Base-by-base conservation (phyloP, 30 jellyfish, hydroid and myxozoan genomes). In the Rhopilema esculentum region DNA sequence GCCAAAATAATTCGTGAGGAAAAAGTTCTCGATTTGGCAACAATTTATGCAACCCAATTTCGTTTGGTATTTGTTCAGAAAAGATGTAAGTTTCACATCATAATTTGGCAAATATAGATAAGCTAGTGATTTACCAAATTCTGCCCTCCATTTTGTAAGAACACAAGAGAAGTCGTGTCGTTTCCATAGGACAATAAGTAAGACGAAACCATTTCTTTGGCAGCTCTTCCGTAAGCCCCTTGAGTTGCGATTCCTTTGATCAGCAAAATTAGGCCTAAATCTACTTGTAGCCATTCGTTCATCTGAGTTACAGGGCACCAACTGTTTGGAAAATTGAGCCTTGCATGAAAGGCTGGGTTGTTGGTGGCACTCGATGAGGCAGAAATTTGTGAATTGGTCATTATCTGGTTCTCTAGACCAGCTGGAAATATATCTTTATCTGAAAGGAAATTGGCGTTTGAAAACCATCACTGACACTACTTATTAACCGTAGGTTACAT, bases 211-310 rank as follows among this genome's bases (percentile, higher is more conserved):
- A 80, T 80, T 4, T 66, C 82, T 27, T 62, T 66, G 12, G 90
- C 49, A 63, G 21, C 22, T 25, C 82, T 32, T 40, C 90, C 90
- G 68, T 64, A 80, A 68, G 57, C 57, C 27, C 92, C 92, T 69
- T 83, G 85, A 0, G 85, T 53, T 20, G 92, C 84, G 29, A 83
- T 83, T 18, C 85, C 80, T 28, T 27, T 68, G 20, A 83, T 76
- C 68, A 62, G 9, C 85, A 83, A 51, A 0, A 17, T 69, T 18
- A 25, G 85, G 67, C 85, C 85, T 40, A 83, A 32, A 21, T 83
- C 92, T 48, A 83, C 67, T 65, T 83, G 85, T 21, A 83, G 70
- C 85, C 85, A 83, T 32, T 69, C 80, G 72, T 50, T 52, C 40
- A 29, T 20, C 64, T 57, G 71, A 1, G 85, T 25, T 7, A 77